These are phyloP conservation scores for Chlorospingus semifuscus DNA, from an alignment of 2,797 vertebrate species.

Conservation along the genomic window DNA sequence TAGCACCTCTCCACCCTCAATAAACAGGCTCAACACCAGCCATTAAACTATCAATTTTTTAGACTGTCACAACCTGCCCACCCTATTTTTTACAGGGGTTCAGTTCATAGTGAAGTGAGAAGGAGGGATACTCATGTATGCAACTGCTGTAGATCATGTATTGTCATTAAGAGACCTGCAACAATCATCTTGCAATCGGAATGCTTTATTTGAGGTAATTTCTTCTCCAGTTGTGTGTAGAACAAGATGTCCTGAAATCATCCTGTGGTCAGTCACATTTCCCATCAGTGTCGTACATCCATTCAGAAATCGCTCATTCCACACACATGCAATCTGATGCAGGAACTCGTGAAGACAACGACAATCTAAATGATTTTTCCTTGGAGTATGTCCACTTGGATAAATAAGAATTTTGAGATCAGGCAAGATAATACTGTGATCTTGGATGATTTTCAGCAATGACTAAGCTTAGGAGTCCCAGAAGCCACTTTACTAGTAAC, in stretches of 20 bases:
- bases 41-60: not conserved
- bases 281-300: not conserved
- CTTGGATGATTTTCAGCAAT: not conserved
- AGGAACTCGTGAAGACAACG: not conserved
- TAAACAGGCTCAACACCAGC: not conserved
- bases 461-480: slow-evolving; percentile 22
- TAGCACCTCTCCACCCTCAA: not conserved
- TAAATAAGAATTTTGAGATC: not conserved
- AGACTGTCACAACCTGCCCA: not conserved
- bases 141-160: not conserved
- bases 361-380: not conserved
- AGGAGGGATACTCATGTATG: not conserved
- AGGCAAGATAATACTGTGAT: not conserved
- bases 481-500: slow-evolving; percentile 2
- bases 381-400: not conserved
- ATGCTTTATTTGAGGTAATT: not conserved
- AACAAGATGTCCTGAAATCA: not conserved
- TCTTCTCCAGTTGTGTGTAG: not conserved
- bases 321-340: not conserved
- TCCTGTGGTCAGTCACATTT: not conserved
- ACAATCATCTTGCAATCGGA: not conserved
- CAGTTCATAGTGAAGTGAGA: not conserved
- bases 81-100: not conserved
- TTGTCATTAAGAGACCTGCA: not conserved
- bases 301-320: not conserved